Evolutionary conservation across 2,888 invertebrate genomes (phyloP).

Genomic region (Globia sparganii): DNA sequence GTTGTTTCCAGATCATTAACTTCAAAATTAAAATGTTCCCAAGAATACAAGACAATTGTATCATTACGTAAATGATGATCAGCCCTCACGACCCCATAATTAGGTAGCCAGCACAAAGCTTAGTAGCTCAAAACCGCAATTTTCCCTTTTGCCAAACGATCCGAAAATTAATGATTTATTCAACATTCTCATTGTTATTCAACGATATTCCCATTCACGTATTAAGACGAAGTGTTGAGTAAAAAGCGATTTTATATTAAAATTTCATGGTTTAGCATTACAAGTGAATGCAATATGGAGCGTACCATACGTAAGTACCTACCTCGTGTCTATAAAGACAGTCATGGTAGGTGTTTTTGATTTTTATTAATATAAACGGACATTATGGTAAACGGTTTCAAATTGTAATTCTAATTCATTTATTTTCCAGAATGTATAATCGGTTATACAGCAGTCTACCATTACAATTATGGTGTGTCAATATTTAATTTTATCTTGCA

Average conservation of each 20-base stretch:
- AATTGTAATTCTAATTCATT: too few species aligned
- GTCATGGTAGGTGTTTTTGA: background rate
- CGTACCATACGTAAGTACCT: slow-evolving; percentile 70
- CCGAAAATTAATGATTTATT: slow-evolving; percentile 65
- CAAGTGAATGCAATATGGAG: slow-evolving; percentile 76
- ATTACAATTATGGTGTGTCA: too few species aligned
- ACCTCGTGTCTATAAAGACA: slow-evolving; percentile 18
- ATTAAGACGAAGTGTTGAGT: slow-evolving; percentile 60
- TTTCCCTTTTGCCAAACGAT: slow-evolving; percentile 52
- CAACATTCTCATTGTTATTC: slow-evolving; percentile 62
- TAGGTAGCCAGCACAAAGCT: slow-evolving; percentile 24
- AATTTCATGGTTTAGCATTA: slow-evolving; percentile 77
- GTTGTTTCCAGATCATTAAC: slow-evolving; percentile 2
- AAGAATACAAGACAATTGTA: slow-evolving; percentile 13
- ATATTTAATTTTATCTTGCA: too few species aligned
- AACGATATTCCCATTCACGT: slow-evolving; percentile 60
- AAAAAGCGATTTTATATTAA: slow-evolving; percentile 73
- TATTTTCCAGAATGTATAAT: too few species aligned
- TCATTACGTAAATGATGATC: slow-evolving; percentile 28
- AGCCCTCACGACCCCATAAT: slow-evolving; percentile 23
- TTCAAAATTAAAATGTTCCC: background rate
- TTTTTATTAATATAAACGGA: background rate
- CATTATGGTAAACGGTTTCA: background rate
- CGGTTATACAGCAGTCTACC: too few species aligned
- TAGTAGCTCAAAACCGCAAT: slow-evolving; percentile 40